Conservation (phyloP, 2,797 vertebrate genomes). For the Pitangus sulphuratus region DNA sequence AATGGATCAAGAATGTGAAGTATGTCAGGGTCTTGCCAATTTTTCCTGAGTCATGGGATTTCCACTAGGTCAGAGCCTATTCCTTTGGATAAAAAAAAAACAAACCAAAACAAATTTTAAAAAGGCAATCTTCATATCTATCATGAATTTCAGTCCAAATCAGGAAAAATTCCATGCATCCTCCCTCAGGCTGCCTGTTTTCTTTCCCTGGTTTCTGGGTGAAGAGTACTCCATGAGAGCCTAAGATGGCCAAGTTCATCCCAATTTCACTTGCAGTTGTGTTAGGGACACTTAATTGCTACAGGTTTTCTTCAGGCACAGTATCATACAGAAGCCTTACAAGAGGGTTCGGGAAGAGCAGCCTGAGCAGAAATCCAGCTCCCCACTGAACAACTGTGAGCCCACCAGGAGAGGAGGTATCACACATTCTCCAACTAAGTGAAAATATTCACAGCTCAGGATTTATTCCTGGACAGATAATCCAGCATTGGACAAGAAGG, state of each 20-base stretch:
- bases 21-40: neutral
- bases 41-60: constrained; percentile 1
- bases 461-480: neutral
- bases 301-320: neutral
- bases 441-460: neutral
- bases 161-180: neutral
- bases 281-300: neutral
- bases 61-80: neutral
- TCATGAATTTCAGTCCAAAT: neutral
- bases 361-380: neutral
- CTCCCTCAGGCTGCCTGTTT: neutral
- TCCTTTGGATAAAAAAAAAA: neutral
- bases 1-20: neutral
- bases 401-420: neutral
- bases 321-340: neutral
- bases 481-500: neutral
- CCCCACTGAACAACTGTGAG: neutral
- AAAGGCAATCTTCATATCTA: neutral
- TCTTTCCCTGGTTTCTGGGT: neutral
- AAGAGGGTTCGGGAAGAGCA: neutral
- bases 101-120: neutral
- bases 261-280: neutral
- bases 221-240: neutral
- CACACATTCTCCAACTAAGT: neutral
- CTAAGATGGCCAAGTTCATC: neutral